Conservation (phyloP, 2,888 invertebrate genomes). For the Drosophila monieri region DNA sequence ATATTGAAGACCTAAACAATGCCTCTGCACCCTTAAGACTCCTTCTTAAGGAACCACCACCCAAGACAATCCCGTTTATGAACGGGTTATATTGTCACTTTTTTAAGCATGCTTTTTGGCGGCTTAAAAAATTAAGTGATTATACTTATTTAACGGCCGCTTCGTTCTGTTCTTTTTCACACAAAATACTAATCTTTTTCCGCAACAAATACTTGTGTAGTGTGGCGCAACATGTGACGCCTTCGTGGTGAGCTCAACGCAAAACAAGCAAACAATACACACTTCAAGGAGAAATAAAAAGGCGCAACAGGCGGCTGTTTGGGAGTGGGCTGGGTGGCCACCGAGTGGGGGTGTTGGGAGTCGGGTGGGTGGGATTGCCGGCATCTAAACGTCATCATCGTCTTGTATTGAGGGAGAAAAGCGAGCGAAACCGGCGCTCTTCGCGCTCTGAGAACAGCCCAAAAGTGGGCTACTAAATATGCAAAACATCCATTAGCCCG, state of each 20-base stretch:
- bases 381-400: slow-evolving; percentile 26
- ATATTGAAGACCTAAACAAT: slow-evolving; percentile 30
- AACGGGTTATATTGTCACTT: neutral
- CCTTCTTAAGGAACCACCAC: slow-evolving; percentile 15
- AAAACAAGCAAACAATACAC: slow-evolving; percentile 37
- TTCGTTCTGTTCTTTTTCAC: neutral
- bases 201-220: neutral
- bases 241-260: slow-evolving; percentile 4
- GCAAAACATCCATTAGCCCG: slow-evolving; percentile 31
- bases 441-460: slow-evolving; percentile 14
- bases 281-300: slow-evolving; percentile 37
- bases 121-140: no score
- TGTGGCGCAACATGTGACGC: slow-evolving; percentile 35
- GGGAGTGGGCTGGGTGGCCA: neutral
- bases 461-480: slow-evolving; percentile 65
- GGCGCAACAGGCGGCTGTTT: slow-evolving; percentile 60
- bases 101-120: slow-evolving; percentile 24
- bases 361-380: neutral
- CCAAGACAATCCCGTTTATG: slow-evolving; percentile 16
- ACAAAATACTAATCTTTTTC: neutral
- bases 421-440: slow-evolving; percentile 31
- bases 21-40: slow-evolving; percentile 20
- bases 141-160: neutral
- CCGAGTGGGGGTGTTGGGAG: neutral
- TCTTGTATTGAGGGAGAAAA: slow-evolving; percentile 21